A percentile compares a stretch with the other conserved stretches of the same genome.
phyloP scores from a whole-genome alignment of 2,888 invertebrate species.

The Cyaniris semiargus region DNA sequence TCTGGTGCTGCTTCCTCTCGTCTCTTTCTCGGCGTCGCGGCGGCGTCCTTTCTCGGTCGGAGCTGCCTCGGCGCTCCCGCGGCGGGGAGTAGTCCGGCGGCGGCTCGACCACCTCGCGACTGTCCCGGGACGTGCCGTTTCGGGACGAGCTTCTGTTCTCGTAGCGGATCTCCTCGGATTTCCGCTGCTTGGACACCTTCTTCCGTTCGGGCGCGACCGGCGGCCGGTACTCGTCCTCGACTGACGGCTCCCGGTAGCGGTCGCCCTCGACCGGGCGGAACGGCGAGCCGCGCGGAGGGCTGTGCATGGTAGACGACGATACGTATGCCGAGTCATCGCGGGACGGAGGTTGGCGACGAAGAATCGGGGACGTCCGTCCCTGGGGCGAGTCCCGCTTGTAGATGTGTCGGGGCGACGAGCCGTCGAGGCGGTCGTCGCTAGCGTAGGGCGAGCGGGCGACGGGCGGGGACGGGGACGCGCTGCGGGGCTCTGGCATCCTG shows the following conservation, averaged over 20 bases:
- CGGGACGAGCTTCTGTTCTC: constrained; percentile 80
- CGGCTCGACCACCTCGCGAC: constrained; percentile 81
- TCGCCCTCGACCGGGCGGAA: constrained; percentile 71
- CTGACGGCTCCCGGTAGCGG: constrained; percentile 73
- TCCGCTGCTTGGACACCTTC: constrained; percentile 79
- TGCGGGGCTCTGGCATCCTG: constrained; percentile 74
- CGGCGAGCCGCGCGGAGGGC: constrained; percentile 77
- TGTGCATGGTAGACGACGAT: constrained; percentile 79
- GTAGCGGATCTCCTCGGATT: constrained; percentile 75
- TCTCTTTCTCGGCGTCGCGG: constrained; percentile 73
- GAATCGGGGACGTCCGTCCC: constrained; percentile 66
- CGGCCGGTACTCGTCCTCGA: constrained; percentile 76
- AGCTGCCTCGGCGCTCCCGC: constrained; percentile 69
- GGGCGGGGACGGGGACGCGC: constrained; percentile 71
- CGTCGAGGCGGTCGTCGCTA: constrained; percentile 65
- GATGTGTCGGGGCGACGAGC: constrained; percentile 67
- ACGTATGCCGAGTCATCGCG: constrained; percentile 81
- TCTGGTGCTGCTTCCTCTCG: constrained; percentile 83
- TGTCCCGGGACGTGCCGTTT: constrained; percentile 75
- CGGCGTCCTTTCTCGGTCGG: constrained; percentile 68
- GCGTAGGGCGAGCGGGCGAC: constrained; percentile 69
- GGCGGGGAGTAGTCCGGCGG: constrained; percentile 87
- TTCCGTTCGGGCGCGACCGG: constrained; percentile 85
- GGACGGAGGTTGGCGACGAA: constrained; percentile 73
- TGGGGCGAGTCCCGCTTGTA: constrained; percentile 72